These are phyloP conservation scores for Eueides isabella DNA, from an alignment of 1,140 invertebrate species.

Conservation along the genomic window DNA sequence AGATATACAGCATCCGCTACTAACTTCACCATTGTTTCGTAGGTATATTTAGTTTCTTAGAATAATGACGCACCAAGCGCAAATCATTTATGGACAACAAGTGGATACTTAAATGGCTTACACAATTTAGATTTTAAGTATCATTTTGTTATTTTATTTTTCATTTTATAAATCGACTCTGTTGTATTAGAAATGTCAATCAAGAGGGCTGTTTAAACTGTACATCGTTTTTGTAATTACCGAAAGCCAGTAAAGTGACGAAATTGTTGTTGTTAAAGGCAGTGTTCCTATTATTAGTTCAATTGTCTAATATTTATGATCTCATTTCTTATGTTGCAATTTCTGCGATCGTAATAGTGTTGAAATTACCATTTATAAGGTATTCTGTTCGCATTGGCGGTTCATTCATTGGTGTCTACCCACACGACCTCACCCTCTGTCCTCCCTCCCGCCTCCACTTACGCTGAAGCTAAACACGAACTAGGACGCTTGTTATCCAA, in stretches of 20 bases:
- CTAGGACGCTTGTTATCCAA: slow-evolving; percentile 18
- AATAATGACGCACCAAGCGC: neutral
- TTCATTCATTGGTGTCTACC: slow-evolving; percentile 49
- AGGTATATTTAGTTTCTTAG: slow-evolving; percentile 10
- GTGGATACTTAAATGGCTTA: neutral
- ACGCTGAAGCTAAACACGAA: slow-evolving; percentile 17
- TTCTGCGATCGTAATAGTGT: slow-evolving; percentile 43
- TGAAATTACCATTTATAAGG: slow-evolving; percentile 41
- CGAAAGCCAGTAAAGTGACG: neutral
- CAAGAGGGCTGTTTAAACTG: neutral
- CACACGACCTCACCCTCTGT: slow-evolving; percentile 39
- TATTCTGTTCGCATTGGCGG: slow-evolving; percentile 26
- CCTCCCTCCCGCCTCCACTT: slow-evolving; percentile 19
- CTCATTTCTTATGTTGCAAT: slow-evolving; percentile 27
- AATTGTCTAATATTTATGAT: slow-evolving; percentile 4
- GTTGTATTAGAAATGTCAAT: neutral
- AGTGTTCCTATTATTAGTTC: neutral
- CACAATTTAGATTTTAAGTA: neutral
- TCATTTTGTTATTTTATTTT: neutral
- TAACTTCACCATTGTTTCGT: slow-evolving; percentile 10
- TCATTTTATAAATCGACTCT: neutral
- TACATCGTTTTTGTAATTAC: neutral
- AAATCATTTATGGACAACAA: neutral
- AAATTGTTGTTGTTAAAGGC: neutral
- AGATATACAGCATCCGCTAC: slow-evolving; percentile 10